phyloP scores from a whole-genome alignment of 2,113 vertebrate genomes.

The Trichomycterus rosablanca region DNA sequence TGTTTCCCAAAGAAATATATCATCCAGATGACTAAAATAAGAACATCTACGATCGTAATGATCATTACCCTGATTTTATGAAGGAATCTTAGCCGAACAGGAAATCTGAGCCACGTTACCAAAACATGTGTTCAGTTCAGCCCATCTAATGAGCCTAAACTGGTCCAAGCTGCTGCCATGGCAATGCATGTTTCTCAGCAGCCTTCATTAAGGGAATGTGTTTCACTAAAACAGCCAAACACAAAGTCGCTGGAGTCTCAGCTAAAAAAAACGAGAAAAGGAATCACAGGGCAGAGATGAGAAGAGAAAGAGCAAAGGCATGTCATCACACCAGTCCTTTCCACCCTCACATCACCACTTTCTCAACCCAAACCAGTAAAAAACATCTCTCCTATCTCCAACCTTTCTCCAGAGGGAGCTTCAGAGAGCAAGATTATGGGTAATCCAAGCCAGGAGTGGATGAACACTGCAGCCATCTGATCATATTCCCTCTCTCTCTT shows the following conservation, averaged over 20 bases:
- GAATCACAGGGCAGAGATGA: neutral
- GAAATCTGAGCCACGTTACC: conserved; percentile 10
- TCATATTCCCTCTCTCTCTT: neutral
- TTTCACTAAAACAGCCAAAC: conserved; percentile 24
- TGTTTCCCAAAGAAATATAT: too few species aligned
- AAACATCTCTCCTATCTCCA: neutral
- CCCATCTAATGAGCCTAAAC: conserved; percentile 30
- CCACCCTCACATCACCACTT: too few species aligned
- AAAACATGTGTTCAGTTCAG: conserved; percentile 12
- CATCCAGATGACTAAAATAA: too few species aligned
- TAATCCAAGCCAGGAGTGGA: neutral
- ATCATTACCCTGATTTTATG: neutral
- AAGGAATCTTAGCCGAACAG: conserved; percentile 14
- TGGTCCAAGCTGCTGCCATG: conserved; percentile 36
- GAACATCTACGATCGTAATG: too few species aligned
- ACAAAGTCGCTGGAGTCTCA: neutral
- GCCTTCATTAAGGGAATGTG: conserved; percentile 25
- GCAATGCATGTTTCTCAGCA: conserved; percentile 25
- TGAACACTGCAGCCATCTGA: neutral
- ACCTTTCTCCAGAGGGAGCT: neutral
- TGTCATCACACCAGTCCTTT: neutral
- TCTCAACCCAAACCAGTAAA: neutral
- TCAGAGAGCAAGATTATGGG: conserved; percentile 5
- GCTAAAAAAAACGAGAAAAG: neutral
- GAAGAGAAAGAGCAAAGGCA: neutral